A percentile compares a stretch with the other conserved stretches of the same genome.
Conservation (phyloP, 1,140 invertebrate genomes). For the Caenorhabditis elegans region DNA sequence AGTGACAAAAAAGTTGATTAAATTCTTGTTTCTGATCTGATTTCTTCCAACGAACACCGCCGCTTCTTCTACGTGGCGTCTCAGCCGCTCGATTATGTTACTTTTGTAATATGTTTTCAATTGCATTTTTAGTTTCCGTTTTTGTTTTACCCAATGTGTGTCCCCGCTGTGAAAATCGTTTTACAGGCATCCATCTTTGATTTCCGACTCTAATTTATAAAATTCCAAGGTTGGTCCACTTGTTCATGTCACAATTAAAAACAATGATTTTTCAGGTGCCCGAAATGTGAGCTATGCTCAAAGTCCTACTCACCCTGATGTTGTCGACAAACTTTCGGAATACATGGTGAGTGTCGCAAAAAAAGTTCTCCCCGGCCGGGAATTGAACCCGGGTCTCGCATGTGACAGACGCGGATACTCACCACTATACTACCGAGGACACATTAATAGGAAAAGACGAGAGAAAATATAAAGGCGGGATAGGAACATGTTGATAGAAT, state of each 20-base stretch:
- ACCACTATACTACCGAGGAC: slow-evolving; percentile 58
- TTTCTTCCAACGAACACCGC: background rate
- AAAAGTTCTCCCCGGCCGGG: slow-evolving; percentile 39
- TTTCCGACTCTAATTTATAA: background rate
- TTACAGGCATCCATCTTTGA: background rate
- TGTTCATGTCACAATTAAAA: too few relatives aligned
- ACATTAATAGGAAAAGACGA: too few relatives aligned
- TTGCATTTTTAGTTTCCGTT: too few relatives aligned
- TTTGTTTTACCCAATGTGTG: too few relatives aligned
- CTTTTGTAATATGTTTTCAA: background rate
- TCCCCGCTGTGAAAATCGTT: background rate
- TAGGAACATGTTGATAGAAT: too few relatives aligned
- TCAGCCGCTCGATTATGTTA: background rate
- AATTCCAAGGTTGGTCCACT: background rate
- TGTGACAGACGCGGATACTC: slow-evolving; percentile 59
- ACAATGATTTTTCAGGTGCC: background rate
- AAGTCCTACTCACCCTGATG: background rate
- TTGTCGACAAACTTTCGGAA: background rate
- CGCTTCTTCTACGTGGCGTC: background rate
- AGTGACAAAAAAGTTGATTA: slow-evolving; percentile 23
- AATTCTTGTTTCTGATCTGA: slow-evolving; percentile 16
- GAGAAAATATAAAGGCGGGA: too few relatives aligned
- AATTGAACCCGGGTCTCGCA: slow-evolving; percentile 61
- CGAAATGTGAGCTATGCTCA: slow-evolving; percentile 6
- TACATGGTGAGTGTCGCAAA: background rate